Percentiles rank a stretch among this genome's conserved stretches.
Conservation (phyloP, 2,888 invertebrate species). For the Xestia sexstrigata region DNA sequence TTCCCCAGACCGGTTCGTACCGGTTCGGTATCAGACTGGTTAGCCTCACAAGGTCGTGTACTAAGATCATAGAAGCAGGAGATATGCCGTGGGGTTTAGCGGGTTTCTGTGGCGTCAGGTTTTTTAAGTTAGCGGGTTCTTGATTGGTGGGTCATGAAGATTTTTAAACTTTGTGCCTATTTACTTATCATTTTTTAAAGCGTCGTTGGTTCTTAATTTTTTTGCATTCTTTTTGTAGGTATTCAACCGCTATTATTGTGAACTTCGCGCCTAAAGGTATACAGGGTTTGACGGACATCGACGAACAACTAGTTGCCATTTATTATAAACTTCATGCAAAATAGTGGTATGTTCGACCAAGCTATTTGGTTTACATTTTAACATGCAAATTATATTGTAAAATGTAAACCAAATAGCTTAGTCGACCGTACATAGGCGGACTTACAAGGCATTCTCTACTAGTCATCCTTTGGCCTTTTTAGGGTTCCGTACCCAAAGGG, state of each 20-base stretch:
- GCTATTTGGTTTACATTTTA: too few species aligned
- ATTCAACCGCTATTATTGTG: background rate
- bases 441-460: too few species aligned
- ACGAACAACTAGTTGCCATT: background rate
- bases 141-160: background rate
- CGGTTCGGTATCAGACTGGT: constrained; percentile 53
- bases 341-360: too few species aligned
- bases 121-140: background rate
- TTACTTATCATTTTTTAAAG: background rate
- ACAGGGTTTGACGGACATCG: background rate
- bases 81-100: constrained; percentile 11
- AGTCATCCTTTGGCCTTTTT: too few species aligned
- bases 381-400: too few species aligned
- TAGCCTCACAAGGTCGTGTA: constrained; percentile 70
- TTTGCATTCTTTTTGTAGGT: background rate
- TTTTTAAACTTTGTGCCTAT: background rate
- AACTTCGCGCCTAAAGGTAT: too few species aligned
- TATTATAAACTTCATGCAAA: too few species aligned
- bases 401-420: too few species aligned
- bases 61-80: constrained; percentile 53
- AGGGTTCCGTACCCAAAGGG: too few species aligned
- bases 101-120: background rate
- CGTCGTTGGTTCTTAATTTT: background rate
- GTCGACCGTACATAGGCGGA: too few species aligned
- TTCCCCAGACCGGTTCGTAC: constrained; percentile 64